phyloP scores from a whole-genome alignment of 2,797 vertebrate species.

The Ibycter americanus region DNA sequence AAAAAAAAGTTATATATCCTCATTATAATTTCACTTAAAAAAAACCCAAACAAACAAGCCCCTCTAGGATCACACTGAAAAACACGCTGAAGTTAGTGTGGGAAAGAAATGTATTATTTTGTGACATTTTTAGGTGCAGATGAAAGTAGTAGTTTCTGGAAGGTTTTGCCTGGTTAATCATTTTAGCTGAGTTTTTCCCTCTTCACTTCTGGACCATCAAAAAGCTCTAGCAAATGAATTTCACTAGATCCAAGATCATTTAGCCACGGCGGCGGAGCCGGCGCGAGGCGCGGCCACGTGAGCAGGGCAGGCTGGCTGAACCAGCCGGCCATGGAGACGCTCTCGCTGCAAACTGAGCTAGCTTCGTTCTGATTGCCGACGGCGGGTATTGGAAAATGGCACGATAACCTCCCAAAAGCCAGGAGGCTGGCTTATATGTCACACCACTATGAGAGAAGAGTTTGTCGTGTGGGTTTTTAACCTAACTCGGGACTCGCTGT shows the following conservation, averaged over 20 bases:
- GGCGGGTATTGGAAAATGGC: not conserved
- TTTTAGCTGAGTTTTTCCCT: constrained; percentile 26
- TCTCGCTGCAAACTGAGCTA: not conserved
- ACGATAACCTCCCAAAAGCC: not conserved
- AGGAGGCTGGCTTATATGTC: not conserved
- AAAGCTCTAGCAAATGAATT: constrained; percentile 7
- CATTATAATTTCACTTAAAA: constrained; percentile 14
- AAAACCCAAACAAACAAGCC: not conserved
- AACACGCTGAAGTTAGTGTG: constrained; percentile 13
- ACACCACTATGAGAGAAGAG: not conserved
- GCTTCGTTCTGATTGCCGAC: not conserved
- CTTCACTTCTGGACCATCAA: not conserved
- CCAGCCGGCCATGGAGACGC: not conserved
- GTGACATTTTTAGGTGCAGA: not conserved
- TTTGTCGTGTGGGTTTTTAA: not conserved
- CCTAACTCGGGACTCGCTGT: not conserved
- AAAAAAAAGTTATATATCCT: constrained; percentile 15
- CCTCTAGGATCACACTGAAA: constrained; percentile 12
- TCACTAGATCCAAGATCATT: not conserved
- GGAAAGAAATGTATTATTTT: constrained; percentile 24
- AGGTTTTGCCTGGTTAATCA: not conserved
- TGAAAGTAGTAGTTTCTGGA: not conserved
- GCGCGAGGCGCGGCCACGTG: not conserved
- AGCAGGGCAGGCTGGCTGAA: not conserved
- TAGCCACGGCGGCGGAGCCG: not conserved